Conservation (phyloP, 2,113 vertebrate species). For the Catharus minimus region DNA sequence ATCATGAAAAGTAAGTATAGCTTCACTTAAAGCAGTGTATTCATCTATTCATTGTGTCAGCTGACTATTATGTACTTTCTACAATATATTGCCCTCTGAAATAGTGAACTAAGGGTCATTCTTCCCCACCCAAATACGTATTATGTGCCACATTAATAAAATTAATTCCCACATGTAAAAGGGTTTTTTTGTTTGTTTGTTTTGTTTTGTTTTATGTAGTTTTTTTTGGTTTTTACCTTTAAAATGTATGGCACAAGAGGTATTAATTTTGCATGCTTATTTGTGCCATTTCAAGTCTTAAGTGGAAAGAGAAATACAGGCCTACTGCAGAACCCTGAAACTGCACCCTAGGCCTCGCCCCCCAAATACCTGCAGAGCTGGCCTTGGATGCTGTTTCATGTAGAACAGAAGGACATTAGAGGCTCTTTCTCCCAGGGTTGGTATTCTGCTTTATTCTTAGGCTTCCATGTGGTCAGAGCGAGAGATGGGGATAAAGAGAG, state of each 20-base stretch:
- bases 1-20: background rate
- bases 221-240: background rate
- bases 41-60: background rate
- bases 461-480: no score
- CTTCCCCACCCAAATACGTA: background rate
- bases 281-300: background rate
- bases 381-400: no score
- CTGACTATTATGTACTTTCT: background rate
- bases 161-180: background rate
- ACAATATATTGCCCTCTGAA: background rate
- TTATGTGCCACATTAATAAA: background rate
- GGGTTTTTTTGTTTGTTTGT: background rate
- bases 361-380: no score
- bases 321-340: background rate
- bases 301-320: background rate
- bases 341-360: no score
- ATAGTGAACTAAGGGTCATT: background rate
- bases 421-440: no score
- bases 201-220: background rate
- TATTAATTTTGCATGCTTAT: background rate
- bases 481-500: no score
- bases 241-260: background rate
- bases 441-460: no score
- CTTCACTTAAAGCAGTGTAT: background rate
- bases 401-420: no score